Conservation (phyloP, 2,113 vertebrate genomes). For the Sinosuthora webbiana region DNA sequence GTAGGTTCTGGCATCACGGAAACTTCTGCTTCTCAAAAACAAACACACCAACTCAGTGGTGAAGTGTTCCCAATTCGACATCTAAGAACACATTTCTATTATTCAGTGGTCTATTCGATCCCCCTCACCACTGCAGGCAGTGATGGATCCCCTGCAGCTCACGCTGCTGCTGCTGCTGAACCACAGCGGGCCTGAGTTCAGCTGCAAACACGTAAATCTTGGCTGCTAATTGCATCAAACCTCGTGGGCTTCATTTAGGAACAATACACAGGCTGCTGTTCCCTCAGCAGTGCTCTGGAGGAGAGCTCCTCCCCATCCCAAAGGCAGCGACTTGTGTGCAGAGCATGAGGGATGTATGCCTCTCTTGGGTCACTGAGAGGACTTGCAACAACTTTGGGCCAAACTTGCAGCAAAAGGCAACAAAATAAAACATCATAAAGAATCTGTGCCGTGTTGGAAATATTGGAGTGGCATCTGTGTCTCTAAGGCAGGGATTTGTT, state of each 20-base stretch:
- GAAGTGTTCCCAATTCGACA: neutral
- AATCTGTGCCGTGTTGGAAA: neutral
- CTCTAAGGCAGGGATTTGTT: neutral
- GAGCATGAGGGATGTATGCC: neutral
- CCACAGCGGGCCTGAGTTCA: neutral
- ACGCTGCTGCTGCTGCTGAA: neutral
- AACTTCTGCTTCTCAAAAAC: neutral
- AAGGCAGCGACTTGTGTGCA: neutral
- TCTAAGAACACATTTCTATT: neutral
- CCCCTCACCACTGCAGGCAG: neutral
- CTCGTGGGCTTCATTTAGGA: neutral
- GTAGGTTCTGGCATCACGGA: neutral
- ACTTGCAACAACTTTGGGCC: neutral
- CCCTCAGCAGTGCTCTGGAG: neutral
- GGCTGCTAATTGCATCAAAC: neutral
- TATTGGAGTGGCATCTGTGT: neutral
- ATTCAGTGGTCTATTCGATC: accelerated
- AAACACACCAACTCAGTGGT: neutral
- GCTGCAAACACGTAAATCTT: neutral
- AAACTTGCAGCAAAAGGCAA: neutral
- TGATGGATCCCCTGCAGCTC: neutral
- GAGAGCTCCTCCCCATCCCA: neutral
- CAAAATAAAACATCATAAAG: neutral
- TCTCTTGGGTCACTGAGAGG: neutral
- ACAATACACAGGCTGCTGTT: neutral